Evolutionary conservation across 1,140 invertebrate species (phyloP), one percentile per base, ranked within the genome.

Genomic region (Microvelia longipes): DNA sequence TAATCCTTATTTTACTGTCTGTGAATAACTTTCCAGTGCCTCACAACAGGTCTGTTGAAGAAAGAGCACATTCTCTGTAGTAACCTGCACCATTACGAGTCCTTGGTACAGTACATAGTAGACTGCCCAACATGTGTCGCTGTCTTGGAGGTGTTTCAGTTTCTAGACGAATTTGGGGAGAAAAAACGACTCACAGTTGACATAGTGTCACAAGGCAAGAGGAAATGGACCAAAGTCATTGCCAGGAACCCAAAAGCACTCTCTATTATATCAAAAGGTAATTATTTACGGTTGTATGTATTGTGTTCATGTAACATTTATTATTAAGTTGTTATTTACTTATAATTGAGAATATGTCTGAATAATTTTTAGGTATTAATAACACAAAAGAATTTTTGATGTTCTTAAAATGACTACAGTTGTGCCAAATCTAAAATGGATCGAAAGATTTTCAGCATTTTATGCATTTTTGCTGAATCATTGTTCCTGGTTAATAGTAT

Each of bases 221-320:
- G 35, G 11, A 71, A 71, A 66, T 74, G 73, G 73, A 72, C 65
- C 15, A 74, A 74, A 72, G 73, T 74, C 50, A 73, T 74, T 63
- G 72, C 73, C 14, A 64, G 73, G 63, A 74, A 74, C 66, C 73
- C 73, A 50, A 71, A 72, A 69, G 73, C 73, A 28, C 30, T 74
- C 0, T 68, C 60, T 15, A 69, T 69, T 64, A 72, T 72, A 28
- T 71, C 69, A 15, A 66, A 67, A 67, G 71, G 71, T 71, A 67
- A 24, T 64, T 61, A 60, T 60, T n/a, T n/a, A n/a, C n/a, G n/a
- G n/a, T n/a, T n/a, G n/a, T n/a, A n/a, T n/a, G n/a, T n/a, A n/a
- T n/a, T n/a, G n/a, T n/a, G n/a, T n/a, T n/a, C n/a, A n/a, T n/a
- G n/a, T n/a, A n/a, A n/a, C n/a, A n/a, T n/a, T n/a, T n/a, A n/a